phyloP scores from a whole-genome alignment of 92 coral and sea anemone species.

The Parazoanthus darwini region DNA sequence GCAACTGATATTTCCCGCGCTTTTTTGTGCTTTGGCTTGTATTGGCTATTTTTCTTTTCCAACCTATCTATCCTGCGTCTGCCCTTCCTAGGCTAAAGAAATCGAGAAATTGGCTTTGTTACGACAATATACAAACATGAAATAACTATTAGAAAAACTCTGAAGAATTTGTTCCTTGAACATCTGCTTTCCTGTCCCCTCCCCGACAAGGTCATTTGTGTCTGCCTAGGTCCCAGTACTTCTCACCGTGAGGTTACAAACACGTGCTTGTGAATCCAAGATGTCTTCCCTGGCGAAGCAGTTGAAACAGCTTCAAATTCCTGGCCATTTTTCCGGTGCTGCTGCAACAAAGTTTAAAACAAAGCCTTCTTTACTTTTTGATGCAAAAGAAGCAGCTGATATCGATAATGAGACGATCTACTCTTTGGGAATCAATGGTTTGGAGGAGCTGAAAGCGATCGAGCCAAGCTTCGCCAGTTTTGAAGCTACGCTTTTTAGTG shows the following conservation, averaged over 20 bases:
- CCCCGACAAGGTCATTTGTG: not conserved
- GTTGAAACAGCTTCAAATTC: slow-evolving; percentile 93
- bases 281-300: slow-evolving; percentile 97
- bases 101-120: no score
- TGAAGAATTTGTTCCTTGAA: no score
- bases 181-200: slow-evolving; percentile 4
- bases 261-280: slow-evolving; percentile 60
- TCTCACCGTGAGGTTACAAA: slow-evolving; percentile 27
- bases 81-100: not conserved
- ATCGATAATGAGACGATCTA: slow-evolving; percentile 94
- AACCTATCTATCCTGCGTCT: not conserved
- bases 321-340: slow-evolving; percentile 67
- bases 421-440: slow-evolving; percentile 89
- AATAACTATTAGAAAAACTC: no score
- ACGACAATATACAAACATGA: not conserved
- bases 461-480: slow-evolving; percentile 69
- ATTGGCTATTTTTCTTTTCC: not conserved
- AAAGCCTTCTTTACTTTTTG: slow-evolving; percentile 88
- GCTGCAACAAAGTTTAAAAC: slow-evolving; percentile 68
- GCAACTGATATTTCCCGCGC: slow-evolving; percentile 39
- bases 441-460: slow-evolving; percentile 81
- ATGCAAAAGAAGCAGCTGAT: slow-evolving; percentile 90
- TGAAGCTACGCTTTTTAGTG: slow-evolving; percentile 76
- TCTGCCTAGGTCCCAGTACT: slow-evolving; percentile 22
- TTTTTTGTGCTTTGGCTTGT: not conserved